These are phyloP conservation scores for Albula glossodonta DNA, from an alignment of 2,113 vertebrate species.

Conservation along the genomic window DNA sequence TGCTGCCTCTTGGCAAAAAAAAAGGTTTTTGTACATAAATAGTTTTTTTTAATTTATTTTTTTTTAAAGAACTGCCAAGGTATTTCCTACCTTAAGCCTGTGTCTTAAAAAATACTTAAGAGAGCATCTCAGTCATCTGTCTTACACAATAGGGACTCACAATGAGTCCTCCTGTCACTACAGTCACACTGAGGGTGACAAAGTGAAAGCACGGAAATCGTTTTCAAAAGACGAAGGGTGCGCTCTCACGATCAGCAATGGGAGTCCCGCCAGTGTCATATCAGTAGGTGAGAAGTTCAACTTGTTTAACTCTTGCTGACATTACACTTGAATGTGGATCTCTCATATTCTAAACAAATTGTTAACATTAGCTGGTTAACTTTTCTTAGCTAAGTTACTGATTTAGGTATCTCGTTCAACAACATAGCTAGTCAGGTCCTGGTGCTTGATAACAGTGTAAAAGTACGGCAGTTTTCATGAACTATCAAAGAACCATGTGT, in stretches of 20 bases:
- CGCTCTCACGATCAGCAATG: too few species aligned
- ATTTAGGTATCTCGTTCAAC: too few species aligned
- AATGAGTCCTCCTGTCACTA: not conserved
- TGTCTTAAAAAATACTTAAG: not conserved
- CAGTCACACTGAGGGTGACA: not conserved
- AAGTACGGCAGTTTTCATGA: too few species aligned
- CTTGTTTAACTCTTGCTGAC: not conserved
- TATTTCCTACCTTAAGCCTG: not conserved
- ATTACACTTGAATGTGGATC: not conserved
- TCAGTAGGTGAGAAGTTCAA: not conserved
- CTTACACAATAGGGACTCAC: not conserved
- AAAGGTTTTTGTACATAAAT: constrained; percentile 53
- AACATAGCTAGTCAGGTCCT: too few species aligned
- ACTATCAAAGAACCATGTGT: too few species aligned
- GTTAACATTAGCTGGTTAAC: too few species aligned
- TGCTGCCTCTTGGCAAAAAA: constrained; percentile 42
- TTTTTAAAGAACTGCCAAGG: not conserved
- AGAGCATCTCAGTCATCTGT: not conserved
- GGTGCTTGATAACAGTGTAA: too few species aligned
- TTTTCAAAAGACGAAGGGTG: too few species aligned
- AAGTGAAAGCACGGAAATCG: not conserved
- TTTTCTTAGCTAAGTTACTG: too few species aligned
- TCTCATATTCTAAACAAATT: too few species aligned
- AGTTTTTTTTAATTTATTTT: constrained; percentile 21
- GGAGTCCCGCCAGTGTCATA: too few species aligned